Percentiles rank a stretch among this genome's conserved stretches.
phyloP scores from a whole-genome alignment of 2,113 vertebrate genomes.

The Carassius carassius region DNA sequence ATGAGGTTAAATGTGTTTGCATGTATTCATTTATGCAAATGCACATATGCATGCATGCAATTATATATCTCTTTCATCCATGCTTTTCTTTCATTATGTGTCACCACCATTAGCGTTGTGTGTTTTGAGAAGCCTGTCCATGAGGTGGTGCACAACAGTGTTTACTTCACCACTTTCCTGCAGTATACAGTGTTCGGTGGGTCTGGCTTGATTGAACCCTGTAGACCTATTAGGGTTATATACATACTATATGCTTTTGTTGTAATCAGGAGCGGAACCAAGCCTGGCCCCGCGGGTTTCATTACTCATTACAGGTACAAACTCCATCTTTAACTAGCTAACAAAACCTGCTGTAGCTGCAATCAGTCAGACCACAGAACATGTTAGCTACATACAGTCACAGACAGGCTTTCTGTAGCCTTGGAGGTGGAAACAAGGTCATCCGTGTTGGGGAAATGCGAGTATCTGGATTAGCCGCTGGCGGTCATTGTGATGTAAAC shows the following conservation, averaged over 20 bases:
- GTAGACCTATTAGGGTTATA: conserved; percentile 82
- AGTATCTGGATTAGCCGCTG: not conserved
- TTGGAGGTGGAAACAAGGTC: conserved; percentile 25
- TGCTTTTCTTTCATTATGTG: conserved; percentile 39
- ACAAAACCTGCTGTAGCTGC: conserved; percentile 35
- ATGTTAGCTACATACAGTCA: conserved; percentile 7
- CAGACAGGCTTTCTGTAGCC: not conserved
- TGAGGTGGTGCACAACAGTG: conserved; percentile 72
- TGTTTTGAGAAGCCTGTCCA: conserved; percentile 77
- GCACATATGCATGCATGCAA: not conserved
- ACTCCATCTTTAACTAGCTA: conserved; percentile 45
- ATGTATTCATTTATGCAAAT: conserved; percentile 11
- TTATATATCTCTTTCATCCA: conserved; percentile 39
- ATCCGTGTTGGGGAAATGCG: not conserved
- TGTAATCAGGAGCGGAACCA: conserved; percentile 71
- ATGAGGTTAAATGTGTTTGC: conserved; percentile 9
- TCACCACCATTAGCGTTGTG: conserved; percentile 64
- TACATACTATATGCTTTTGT: too few species aligned
- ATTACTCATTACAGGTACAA: conserved; percentile 76
- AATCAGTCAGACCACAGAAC: conserved; percentile 12
- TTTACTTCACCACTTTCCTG: conserved; percentile 86
- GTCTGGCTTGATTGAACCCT: conserved; percentile 86
- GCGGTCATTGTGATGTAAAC: conserved; percentile 23
- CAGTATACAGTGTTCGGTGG: conserved; percentile 79
- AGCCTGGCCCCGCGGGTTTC: conserved; percentile 79